Conservation (phyloP, 2,113 vertebrate genomes). For the Melospiza melodia region DNA sequence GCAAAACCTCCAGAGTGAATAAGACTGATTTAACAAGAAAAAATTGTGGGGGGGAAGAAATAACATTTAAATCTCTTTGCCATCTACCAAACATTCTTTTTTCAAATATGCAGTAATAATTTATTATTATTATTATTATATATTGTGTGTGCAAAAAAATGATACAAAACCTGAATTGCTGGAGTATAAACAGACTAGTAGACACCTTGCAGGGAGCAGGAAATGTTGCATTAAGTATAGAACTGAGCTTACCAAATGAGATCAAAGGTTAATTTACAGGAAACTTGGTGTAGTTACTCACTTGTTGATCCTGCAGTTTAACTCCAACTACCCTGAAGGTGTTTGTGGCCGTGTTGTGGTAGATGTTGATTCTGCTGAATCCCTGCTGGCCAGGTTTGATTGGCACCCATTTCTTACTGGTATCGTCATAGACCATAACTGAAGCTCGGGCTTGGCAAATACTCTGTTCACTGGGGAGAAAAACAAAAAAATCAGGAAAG, state of each 20-base stretch:
- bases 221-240: not conserved
- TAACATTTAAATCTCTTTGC: not conserved
- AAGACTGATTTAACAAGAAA: not conserved
- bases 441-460: slow-evolving; percentile 99
- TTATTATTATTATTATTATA: no score
- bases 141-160: not conserved
- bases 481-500: slow-evolving; percentile 4
- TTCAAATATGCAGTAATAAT: not conserved
- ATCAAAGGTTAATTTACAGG: slow-evolving; percentile 55
- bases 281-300: slow-evolving; percentile 64
- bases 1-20: not conserved
- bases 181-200: not conserved
- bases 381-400: slow-evolving; percentile 98
- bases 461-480: slow-evolving; percentile 90
- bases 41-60: not conserved
- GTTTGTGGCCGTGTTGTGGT: slow-evolving; percentile 97
- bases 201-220: not conserved
- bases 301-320: slow-evolving; percentile 99
- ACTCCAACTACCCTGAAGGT: slow-evolving; percentile 98
- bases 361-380: slow-evolving; percentile 99
- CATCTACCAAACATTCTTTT: not conserved
- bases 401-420: slow-evolving; percentile 99
- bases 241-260: not conserved
- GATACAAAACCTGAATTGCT: not conserved
- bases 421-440: slow-evolving; percentile 99